Evolutionary conservation across 2,113 vertebrate species (phyloP), one percentile per base, ranked within the genome.

Genomic region (Meles meles): DNA sequence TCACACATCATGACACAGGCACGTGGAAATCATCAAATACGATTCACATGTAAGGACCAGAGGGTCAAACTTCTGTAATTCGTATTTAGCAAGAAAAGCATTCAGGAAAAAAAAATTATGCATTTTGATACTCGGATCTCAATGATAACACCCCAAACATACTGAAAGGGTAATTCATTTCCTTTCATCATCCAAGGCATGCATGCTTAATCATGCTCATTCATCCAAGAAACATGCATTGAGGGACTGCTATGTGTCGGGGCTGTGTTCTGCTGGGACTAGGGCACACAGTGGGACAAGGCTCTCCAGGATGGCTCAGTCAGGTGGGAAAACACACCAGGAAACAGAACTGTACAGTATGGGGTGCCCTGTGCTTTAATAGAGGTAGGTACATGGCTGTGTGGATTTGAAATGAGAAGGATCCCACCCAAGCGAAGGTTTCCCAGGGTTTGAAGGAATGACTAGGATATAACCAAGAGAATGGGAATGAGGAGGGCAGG

Each of bases 281-380:
- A 55, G 17, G 44, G 27, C 52, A 47, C 61, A 21, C 47, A 0
- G 0, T 1, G 44, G 37, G 21, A 72, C 4, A 7, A 67, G 17
- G 21, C 5, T n/a, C 44, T 65, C 61, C 47, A 47, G 25, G 44
- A 71, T 17, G n/a, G 29, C 0, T 1, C 23, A 49, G 39, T 31
- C 65, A 67, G 20, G 52, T n/a, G 3, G 12, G 25, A 61, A 57
- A 20, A 59, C 20, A 11, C 25, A 42, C 17, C 74, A 20, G 3
- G 14, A 34, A 42, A 67, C 13, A 91, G 82, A 65, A 27, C 15
- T 42, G 71, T 31, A 37, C 14, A 47, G 49, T 1, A 0, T 39
- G 44, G 69, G 13, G 71, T 0, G 14, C 42, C 39, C 15, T 0
- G 0, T 74, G 25, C 39, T 59, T 8, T 23, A 1, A 15, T 1